Evolutionary conservation across 2,797 vertebrate species (phyloP), one percentile per base, ranked within the genome.

Genomic region (Neopelma chrysocephalum): DNA sequence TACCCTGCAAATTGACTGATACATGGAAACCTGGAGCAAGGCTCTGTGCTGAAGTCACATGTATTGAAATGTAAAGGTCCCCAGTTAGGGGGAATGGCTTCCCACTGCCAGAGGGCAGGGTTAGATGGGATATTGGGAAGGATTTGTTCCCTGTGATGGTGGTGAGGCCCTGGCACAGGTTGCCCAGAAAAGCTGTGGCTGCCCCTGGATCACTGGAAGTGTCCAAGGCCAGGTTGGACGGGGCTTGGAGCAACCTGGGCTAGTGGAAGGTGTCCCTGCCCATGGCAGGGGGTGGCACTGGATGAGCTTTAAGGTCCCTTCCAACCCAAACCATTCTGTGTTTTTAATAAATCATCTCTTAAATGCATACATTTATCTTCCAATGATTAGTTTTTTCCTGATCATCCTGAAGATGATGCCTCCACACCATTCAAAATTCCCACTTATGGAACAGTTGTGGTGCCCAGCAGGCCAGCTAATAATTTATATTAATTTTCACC

Each of bases 221-320:
- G 66, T 2, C 76, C 76, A 36, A 80, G 85, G 66, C 18, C 85
- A 80, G 85, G 15, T 1, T 87, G 57, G 84, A 7, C 15, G 10
- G 72, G 54, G 38, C 64, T 86, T 1, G 68, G 73, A 86, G 73
- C 83, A 69, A 36, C 64, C 65, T 70, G 65, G 68, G 18, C 6
- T 45, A 32, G 12, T n/a, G 68, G 27, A 0, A 72, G 66, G 12
- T 19, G 66, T 16, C 75, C 50, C 84, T 71, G 85, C 18, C 22
- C 51, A 29, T 12, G 60, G 45, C 19, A 1, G 23, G 32, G 42
- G 6, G 12, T 20, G 38, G 56, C 0, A 31, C 1, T 0, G 4
- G 20, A 1, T 45, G 29, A 2, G 1, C 0, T 38, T n/a, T 45
- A 0, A 19, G 2, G 5, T 53, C 23, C 11, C 11, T 51, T 1